A percentile compares a stretch with the other conserved stretches of the same genome.
Conservation (phyloP, 2,113 vertebrate genomes). For the Poeciliopsis prolifica region DNA sequence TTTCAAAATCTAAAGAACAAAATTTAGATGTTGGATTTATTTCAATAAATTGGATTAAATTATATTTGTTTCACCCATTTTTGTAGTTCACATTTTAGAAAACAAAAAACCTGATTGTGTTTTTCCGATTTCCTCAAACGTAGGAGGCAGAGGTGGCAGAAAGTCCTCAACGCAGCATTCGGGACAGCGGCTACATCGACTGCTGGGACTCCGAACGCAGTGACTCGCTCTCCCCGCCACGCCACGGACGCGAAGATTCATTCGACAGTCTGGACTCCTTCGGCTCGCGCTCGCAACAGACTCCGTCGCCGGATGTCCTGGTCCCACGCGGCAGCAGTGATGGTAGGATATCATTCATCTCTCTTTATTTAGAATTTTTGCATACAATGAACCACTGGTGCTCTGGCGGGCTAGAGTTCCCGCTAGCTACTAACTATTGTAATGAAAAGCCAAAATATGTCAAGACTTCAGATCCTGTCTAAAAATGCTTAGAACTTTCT, state of each 20-base stretch:
- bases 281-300: conserved; percentile 94
- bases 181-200: conserved; percentile 98
- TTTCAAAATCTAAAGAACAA: not conserved
- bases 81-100: too few species aligned
- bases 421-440: too few species aligned
- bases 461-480: too few species aligned
- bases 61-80: not conserved
- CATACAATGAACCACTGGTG: not conserved
- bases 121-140: not conserved
- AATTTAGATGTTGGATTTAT: not conserved
- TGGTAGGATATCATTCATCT: conserved; percentile 76
- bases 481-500: too few species aligned
- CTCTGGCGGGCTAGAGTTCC: too few species aligned
- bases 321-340: conserved; percentile 93
- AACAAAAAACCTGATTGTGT: not conserved
- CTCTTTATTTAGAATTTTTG: not conserved
- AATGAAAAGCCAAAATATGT: too few species aligned
- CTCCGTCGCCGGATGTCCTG: conserved; percentile 93
- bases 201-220: conserved; percentile 98
- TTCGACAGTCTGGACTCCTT: conserved; percentile 99
- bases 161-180: conserved; percentile 90
- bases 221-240: conserved; percentile 93
- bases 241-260: conserved; percentile 93
- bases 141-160: conserved; percentile 93
- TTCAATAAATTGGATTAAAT: not conserved